Conservation (phyloP, 2,797 vertebrate genomes). For the Lacerta bilineata region DNA sequence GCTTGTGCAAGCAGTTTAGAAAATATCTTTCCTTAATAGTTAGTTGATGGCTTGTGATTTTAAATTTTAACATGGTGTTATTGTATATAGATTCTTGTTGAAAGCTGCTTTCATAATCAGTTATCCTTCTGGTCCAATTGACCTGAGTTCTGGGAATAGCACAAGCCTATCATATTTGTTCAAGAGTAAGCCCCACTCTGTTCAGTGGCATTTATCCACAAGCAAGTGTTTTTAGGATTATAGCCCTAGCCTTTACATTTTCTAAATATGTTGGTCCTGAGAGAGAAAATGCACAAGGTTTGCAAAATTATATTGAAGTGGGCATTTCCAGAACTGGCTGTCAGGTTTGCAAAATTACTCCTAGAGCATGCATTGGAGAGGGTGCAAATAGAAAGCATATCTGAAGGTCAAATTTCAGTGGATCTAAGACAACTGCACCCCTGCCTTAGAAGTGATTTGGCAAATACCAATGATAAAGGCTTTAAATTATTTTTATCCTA, state of each 20-base stretch:
- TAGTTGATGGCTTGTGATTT: too few relatives aligned
- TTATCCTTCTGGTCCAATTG: neutral
- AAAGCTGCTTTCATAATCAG: neutral
- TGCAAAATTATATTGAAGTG: neutral
- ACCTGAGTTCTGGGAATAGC: neutral
- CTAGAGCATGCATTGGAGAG: neutral
- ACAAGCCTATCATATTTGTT: neutral
- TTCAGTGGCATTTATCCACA: neutral
- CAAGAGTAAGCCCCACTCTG: neutral
- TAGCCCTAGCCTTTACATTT: neutral
- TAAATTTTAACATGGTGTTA: too few relatives aligned
- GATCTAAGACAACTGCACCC: neutral
- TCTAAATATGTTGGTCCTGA: constrained; percentile 4
- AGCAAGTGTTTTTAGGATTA: neutral
- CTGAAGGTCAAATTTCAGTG: constrained; percentile 25
- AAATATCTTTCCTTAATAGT: too few relatives aligned
- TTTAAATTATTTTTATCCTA: constrained; percentile 4
- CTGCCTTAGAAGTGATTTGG: neutral
- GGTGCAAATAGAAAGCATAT: constrained; percentile 12
- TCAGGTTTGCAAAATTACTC: constrained; percentile 3
- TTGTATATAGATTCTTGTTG: too few relatives aligned
- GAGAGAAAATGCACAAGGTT: neutral
- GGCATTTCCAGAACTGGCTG: constrained; percentile 10
- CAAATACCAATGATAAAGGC: neutral
- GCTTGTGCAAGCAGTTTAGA: too few relatives aligned